Base-by-base conservation (phyloP, 2,113 vertebrate genomes). In the Tyrannus savana region DNA sequence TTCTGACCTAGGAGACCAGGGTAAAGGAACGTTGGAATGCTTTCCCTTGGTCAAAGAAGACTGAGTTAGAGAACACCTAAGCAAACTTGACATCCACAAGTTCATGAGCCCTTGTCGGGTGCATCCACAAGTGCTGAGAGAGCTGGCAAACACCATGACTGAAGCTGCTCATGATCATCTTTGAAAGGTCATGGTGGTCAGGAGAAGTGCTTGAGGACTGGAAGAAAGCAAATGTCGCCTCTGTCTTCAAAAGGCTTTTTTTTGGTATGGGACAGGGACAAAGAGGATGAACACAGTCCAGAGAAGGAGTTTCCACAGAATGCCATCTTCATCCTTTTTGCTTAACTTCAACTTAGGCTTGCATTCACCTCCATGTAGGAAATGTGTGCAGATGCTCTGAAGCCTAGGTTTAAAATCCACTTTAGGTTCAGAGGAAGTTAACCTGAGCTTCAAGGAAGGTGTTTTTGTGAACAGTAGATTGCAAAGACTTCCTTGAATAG, bases 131-230 rank as follows among this genome's bases (percentile, higher is more conserved):
- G 5, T 52, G 12, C 37, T 59, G 37, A 42, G 52, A 67, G 33
- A 67, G 68, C 33, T 58, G 42, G 33, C 0, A 0, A 12, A 24
- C 27, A n/a, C 33, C 19, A 52, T 3, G 28, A 62, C 4, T 52
- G 33, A 52, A 33, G 12, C 25, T n/a, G 16, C 44, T 67, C 46
- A n/a, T 7, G 5, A 14, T 37, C 18, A 19, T 52, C 33, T 74
- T 52, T 52, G 68, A 6, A 67, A 74, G 68, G 12, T 59, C 1
- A 11, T 52, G 52, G 18, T 8, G 0, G 12, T 74, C 39, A 81
- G 30, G 18, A 41, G 10, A 46, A 16, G 19, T 89, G 13, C 8
- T 52, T 52, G 44, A 39, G 60, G 4, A 21, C 44, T 59, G 44
- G 12, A 52, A 74, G 18, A 81, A 74, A 46, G 22, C 6, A 44